Evolutionary conservation across 2,797 vertebrate species (phyloP), one percentile per base, ranked within the genome.

Genomic region (Cirrhinus mrigala): DNA sequence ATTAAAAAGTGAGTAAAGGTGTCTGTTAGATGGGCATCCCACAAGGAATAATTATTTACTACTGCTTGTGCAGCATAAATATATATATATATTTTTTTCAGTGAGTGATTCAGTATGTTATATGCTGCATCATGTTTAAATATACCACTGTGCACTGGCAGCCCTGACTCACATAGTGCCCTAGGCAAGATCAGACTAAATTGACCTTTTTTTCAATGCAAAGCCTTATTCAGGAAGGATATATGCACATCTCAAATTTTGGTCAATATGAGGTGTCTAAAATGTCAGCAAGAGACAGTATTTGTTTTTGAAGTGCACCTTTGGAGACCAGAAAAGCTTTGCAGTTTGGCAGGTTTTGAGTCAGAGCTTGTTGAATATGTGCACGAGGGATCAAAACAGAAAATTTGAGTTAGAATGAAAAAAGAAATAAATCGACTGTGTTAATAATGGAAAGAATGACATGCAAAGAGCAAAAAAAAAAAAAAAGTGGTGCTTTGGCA

Each of bases 401-500:
- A 8, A 18, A 48, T 20, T 12, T 62, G 9, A 62, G 58, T 10
- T 60, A 52, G 79, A 84, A 83, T 29, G 14, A n/a, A 70, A 76
- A 80, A 58, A 75, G 1, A 76, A 54, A 6, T 48, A 40, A 46
- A 64, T 54, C 33, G 60, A 52, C 40, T 58, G 37, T 40, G 15
- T 66, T 56, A 81, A 60, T 79, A 27, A 77, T 82, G 44, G 46
- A 46, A 69, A 62, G 60, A 48, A 44, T 52, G 37, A 20, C 2
- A 75, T 20, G 56, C 60, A 74, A 54, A 70, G 52, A 70, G 33
- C 33, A 69, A 82, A 50, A 8, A 46, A 46, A 8, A 40, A 40
- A 37, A 37, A 56, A 27, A 86, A 60, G 10, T 5, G 1, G 10
- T 62, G 46, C 2, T 77, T 81, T 83, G 79, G 82, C 84, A 79